A percentile compares a stretch with the other conserved stretches of the same genome.
Evolutionary conservation across 2,797 vertebrate species (phyloP).

Genomic region (Chromis chromis): DNA sequence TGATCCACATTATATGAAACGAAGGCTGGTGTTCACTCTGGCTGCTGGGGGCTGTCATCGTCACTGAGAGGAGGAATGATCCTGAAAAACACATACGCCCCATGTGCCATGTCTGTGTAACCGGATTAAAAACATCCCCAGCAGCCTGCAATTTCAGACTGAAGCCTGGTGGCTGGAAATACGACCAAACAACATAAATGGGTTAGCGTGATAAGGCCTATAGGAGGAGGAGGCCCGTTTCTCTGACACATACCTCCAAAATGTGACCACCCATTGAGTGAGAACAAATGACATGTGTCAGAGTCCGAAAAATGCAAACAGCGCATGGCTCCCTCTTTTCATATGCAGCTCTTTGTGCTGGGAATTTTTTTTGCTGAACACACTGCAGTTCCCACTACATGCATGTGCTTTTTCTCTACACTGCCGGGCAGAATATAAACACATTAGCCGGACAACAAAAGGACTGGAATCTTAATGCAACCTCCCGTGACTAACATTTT

Average conservation of each 20-base stretch:
- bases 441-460: slow-evolving; percentile 39
- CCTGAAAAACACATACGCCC: slow-evolving; percentile 40
- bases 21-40: slow-evolving; percentile 11
- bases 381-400: slow-evolving; percentile 57
- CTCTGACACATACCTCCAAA: slow-evolving; percentile 52
- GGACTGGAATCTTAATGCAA: slow-evolving; percentile 7
- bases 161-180: slow-evolving; percentile 53
- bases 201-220: slow-evolving; percentile 71
- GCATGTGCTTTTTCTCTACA: slow-evolving; percentile 60
- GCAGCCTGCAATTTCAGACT: slow-evolving; percentile 55
- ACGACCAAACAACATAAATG: slow-evolving; percentile 36
- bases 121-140: slow-evolving; percentile 63
- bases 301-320: slow-evolving; percentile 58
- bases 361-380: slow-evolving; percentile 74
- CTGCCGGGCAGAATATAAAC: slow-evolving; percentile 45
- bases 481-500: neutral
- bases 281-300: slow-evolving; percentile 80
- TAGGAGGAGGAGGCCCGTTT: slow-evolving; percentile 70
- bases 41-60: slow-evolving; percentile 30
- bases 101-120: slow-evolving; percentile 38
- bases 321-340: slow-evolving; percentile 59
- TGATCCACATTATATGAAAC: neutral
- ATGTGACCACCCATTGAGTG: slow-evolving; percentile 62
- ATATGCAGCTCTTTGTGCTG: slow-evolving; percentile 80
- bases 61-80: slow-evolving; percentile 7